Base-by-base conservation (phyloP, 1,140 invertebrate species). In the Lasaia peninsularis region DNA sequence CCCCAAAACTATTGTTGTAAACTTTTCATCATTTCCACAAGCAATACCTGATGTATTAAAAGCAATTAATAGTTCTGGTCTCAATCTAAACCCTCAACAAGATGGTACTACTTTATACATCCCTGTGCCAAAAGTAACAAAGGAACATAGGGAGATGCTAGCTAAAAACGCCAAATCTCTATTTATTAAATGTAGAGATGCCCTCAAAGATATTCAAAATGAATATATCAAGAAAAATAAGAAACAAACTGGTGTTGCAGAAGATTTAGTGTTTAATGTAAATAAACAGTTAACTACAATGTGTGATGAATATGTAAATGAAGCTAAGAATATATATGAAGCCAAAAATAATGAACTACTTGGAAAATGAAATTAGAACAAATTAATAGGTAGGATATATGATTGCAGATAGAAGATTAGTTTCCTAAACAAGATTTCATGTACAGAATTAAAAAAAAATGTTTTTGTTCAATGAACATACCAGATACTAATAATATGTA, bases 1-100 rank as follows among this genome's bases (percentile, higher is more conserved):
- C 88, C 94, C 96, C 4, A 97, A 98, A 89, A 92, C 95, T 11
- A 90, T 98, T 34, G 91, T 97, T 2, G 89, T 99, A 7, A 96
- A 98, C 82, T 93, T 96, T 89, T 80, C 92, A 57, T 89, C 92
- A 1, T 96, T 97, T 86, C 96, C 97, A 7, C 95, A 96, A 91
- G 94, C 93, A 6, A 94, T 96, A 66, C 94, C 94, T 40, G 90
- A 92, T 67, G 94, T 96, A 9, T 63, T 98, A 16, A 93, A 94
- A 69, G 92, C 94, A 4, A 91, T 99, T 21, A 69, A 89, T 21
- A 92, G 92, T 37, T 96, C 96, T 62, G 96, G 96, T 50, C 93
- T 98, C 91, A 98, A 98, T 84, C 88, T 99, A 21, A 98, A 97
- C 91, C 97, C 97, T 0, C 97, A 98, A 80, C 96, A 98, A 86